Conservation (phyloP, 2,113 vertebrate genomes). For the Lampris megalopsis region DNA sequence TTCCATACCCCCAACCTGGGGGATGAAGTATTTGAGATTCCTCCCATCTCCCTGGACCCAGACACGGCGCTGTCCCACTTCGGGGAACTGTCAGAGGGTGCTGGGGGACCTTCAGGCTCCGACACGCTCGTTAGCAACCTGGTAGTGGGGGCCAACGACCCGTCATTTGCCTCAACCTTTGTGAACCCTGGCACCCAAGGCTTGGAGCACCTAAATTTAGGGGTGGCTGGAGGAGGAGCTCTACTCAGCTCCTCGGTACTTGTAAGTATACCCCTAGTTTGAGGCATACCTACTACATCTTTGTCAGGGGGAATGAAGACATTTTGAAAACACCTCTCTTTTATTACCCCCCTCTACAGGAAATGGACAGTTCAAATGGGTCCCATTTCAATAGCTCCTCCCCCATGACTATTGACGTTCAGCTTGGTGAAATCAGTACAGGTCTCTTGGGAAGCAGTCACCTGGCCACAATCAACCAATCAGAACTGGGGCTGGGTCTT, state of each 20-base stretch:
- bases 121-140: conserved; percentile 83
- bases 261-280: conserved; percentile 49
- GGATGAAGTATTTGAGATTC: conserved; percentile 94
- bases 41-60: conserved; percentile 91
- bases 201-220: conserved; percentile 88
- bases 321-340: background rate
- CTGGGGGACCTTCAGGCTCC: conserved; percentile 74
- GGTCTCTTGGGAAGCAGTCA: conserved; percentile 86
- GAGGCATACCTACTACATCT: background rate
- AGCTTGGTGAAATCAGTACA: conserved; percentile 87
- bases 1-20: conserved; percentile 92
- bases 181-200: conserved; percentile 79
- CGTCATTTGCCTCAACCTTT: conserved; percentile 83
- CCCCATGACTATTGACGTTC: conserved; percentile 91
- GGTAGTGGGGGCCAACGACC: conserved; percentile 84
- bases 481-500: conserved; percentile 89
- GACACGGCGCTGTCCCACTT: conserved; percentile 88
- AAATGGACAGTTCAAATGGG: conserved; percentile 88
- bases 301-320: background rate
- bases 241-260: conserved; percentile 79
- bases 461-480: conserved; percentile 90
- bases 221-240: conserved; percentile 82
- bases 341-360: conserved; percentile 72
- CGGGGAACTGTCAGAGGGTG: conserved; percentile 79
- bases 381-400: conserved; percentile 90